Base-by-base conservation (phyloP, 2,797 vertebrate species). In the Semaprochilodus insignis region DNA sequence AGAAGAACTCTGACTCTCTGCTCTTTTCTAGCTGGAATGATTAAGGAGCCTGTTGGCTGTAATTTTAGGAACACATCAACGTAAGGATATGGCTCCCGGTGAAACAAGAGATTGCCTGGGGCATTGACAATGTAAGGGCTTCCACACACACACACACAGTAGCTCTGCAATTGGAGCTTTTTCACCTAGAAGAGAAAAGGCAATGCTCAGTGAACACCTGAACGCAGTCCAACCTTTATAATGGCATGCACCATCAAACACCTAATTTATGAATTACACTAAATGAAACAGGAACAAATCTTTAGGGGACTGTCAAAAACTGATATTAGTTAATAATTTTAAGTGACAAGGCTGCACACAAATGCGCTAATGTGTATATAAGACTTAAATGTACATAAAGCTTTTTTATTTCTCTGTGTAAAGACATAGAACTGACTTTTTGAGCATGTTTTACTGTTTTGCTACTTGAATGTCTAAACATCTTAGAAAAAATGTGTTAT, bases 81-180 rank as follows among this genome's bases (percentile, higher is more conserved):
- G 65, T 81, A 73, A 75, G 72, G 17, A 83, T 73, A 82, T 76
- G 67, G 82, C 82, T 88, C 54, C 59, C n/a, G 81, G 82, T 81
- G 69, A 87, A 86, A 85, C 84, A 87, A 44, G 81, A 87, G 75
- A 59, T 57, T 55, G 80, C 87, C 85, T 54, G 57, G 23, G 81
- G 82, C 82, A 51, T 55, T 55, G 75, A 77, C 51, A 80, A 80
- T 57, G 59, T 31, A 65, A 79, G 6, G 36, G 52, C 65, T 27
- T 71, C 25, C 31, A 36, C 65, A 36, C 65, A 67, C 65, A 66
- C 27, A 36, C 65, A 66, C 34, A 44, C 63, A 54, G 48, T 34
- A 0, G 7, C 31, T 72, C 51, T 19, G 54, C 52, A 62, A 71
- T 52, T 62, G 63, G 60, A 34, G 54, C 36, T 21, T 69, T n/a